Percentiles rank a stretch among this genome's conserved stretches.
Conservation (phyloP, 2,113 vertebrate species). For the Zingel zingel region DNA sequence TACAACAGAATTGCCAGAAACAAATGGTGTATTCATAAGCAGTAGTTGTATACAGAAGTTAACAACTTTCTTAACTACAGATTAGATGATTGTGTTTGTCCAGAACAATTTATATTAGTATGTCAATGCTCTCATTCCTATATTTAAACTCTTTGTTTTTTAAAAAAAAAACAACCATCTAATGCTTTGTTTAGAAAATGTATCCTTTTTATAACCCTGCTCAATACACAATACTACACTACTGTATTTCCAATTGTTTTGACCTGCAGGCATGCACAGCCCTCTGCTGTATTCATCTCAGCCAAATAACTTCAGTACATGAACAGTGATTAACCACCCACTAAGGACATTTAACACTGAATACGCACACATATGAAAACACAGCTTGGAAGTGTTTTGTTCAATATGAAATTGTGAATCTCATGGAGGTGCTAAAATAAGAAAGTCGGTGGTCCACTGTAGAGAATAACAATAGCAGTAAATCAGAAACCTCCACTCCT, state of each 20-base stretch:
- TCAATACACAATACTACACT: constrained; percentile 12
- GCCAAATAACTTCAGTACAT: constrained; percentile 55
- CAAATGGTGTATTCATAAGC: constrained; percentile 10
- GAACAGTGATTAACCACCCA: constrained; percentile 59
- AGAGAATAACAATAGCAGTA: constrained; percentile 15
- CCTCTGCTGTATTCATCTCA: constrained; percentile 52
- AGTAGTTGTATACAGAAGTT: neutral
- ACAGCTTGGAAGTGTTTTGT: constrained; percentile 16
- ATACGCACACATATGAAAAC: constrained; percentile 30
- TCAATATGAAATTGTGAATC: neutral
- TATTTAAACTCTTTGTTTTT: constrained; percentile 3
- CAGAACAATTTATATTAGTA: neutral
- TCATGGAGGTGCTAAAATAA: constrained; percentile 17
- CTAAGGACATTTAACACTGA: constrained; percentile 50
- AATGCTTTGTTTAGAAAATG: neutral
- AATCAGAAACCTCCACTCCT: constrained; percentile 20
- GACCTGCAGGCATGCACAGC: constrained; percentile 37
- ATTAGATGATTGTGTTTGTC: neutral
- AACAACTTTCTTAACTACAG: neutral
- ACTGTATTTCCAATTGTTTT: constrained; percentile 23
- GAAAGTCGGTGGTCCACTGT: neutral
- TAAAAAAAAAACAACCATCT: neutral
- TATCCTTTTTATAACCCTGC: neutral
- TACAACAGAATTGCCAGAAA: constrained; percentile 4
- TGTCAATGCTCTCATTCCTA: neutral